Evolutionary conservation across 2,888 invertebrate species (phyloP).

Genomic region (Coenonympha glycerion): DNA sequence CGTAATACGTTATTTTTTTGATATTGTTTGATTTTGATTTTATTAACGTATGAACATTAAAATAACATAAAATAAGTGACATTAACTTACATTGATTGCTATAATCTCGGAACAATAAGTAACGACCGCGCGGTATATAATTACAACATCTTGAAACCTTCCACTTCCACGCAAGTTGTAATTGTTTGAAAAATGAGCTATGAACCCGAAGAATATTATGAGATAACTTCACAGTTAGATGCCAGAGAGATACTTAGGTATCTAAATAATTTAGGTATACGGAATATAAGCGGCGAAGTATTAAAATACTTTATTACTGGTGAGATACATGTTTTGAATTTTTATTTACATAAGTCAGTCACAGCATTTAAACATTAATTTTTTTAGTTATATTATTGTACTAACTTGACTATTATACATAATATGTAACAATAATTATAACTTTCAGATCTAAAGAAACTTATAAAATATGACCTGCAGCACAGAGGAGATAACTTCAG

Average conservation of each 20-base stretch:
- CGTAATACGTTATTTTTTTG: no score
- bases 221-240: constrained; percentile 73
- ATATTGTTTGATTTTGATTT: no score
- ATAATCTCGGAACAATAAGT: no score
- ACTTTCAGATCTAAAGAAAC: constrained; percentile 81
- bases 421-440: background rate
- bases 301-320: constrained; percentile 87
- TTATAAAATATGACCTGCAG: constrained; percentile 78
- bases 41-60: no score
- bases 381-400: no score
- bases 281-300: constrained; percentile 83
- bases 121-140: background rate
- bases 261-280: constrained; percentile 84
- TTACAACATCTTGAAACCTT: no score
- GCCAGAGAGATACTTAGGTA: constrained; percentile 84
- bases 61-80: no score
- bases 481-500: constrained; percentile 43
- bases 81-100: no score
- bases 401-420: no score
- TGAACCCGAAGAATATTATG: constrained; percentile 41
- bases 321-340: constrained; percentile 39
- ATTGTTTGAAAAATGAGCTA: constrained; percentile 12
- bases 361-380: no score
- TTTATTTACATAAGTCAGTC: no score
- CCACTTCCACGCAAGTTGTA: no score